Evolutionary conservation across 2,113 vertebrate species (phyloP), one percentile per base, ranked within the genome.

Genomic region (Cariama cristata): DNA sequence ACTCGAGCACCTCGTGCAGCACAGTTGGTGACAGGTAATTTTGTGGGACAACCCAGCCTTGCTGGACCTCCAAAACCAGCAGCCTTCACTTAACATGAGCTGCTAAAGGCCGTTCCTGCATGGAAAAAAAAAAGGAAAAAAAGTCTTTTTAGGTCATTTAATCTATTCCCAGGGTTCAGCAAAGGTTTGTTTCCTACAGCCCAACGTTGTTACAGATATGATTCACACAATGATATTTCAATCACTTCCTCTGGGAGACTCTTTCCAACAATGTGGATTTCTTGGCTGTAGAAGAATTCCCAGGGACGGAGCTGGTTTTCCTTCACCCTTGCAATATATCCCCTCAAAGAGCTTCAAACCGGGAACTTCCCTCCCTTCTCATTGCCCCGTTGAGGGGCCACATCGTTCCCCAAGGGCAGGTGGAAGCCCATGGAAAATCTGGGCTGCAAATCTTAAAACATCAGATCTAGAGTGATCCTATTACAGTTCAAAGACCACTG

Each of bases 171-270:
- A 92, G 64, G 64, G 64, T 68, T 80, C 91, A 92, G 60, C 86
- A 93, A 87, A 92, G 64, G 28, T 92, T 94, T 63, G 75, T 45
- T 92, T 58, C 88, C 90, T 94, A 68, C 50, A 75, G 28, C 32
- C 30, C 83, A 88, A 44, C n/a, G 69, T 95, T 49, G 83, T 52
- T 81, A 81, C 69, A 96, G 86, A 93, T 64, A 68, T 81, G 76
- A 97, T 96, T 91, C 84, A 91, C 96, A 96, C 9, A 38, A 93
- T 35, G 60, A 95, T 95, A 95, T 96, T 97, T 96, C 97, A 95
- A 97, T 88, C 96, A 72, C 86, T 96, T 96, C 95, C 97, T 96
- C 77, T 96, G 94, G 91, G 86, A 96, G 24, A 79, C 76, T 87
- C 92, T 88, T 96, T 93, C 96, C 83, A 96, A 94, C 94, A 95